phyloP scores from a whole-genome alignment of 2,797 vertebrate genomes.

The Pipistrellus pipistrellus region DNA sequence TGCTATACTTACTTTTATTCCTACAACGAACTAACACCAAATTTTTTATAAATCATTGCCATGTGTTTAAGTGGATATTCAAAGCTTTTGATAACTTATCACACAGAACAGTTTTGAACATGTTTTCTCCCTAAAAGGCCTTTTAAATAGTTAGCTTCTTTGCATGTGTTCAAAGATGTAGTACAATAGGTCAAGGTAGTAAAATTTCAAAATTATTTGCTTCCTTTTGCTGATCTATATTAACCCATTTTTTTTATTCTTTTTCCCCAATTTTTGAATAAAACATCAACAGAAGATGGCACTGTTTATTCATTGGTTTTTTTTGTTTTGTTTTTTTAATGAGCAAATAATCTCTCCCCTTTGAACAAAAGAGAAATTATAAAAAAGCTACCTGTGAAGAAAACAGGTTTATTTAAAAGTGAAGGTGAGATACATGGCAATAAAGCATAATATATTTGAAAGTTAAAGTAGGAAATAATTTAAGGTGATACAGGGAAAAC shows the following conservation, averaged over 20 bases:
- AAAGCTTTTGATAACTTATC: slow-evolving; percentile 67
- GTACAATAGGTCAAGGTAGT: background rate
- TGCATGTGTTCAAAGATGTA: slow-evolving; percentile 58
- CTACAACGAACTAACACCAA: background rate
- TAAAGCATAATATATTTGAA: background rate
- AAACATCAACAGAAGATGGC: slow-evolving; percentile 79
- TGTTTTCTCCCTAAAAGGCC: slow-evolving; percentile 1
- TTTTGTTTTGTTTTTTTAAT: background rate
- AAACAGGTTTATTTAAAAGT: slow-evolving; percentile 11
- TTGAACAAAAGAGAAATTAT: background rate
- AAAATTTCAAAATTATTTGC: slow-evolving; percentile 61
- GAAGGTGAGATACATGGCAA: background rate
- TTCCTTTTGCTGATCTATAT: slow-evolving; percentile 43
- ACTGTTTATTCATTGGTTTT: slow-evolving; percentile 68
- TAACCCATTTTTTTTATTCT: background rate
- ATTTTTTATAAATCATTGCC: background rate
- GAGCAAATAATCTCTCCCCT: background rate
- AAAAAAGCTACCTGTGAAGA: background rate
- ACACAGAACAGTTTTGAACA: slow-evolving; percentile 57
- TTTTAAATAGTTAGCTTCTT: slow-evolving; percentile 74
- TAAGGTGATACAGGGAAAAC: slow-evolving; percentile 17
- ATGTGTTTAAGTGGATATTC: slow-evolving; percentile 29
- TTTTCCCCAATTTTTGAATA: slow-evolving; percentile 58
- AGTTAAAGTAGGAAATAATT: background rate
- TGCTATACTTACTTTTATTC: background rate